Conservation (phyloP, 2,888 invertebrate species). For the Camponotus fellah region DNA sequence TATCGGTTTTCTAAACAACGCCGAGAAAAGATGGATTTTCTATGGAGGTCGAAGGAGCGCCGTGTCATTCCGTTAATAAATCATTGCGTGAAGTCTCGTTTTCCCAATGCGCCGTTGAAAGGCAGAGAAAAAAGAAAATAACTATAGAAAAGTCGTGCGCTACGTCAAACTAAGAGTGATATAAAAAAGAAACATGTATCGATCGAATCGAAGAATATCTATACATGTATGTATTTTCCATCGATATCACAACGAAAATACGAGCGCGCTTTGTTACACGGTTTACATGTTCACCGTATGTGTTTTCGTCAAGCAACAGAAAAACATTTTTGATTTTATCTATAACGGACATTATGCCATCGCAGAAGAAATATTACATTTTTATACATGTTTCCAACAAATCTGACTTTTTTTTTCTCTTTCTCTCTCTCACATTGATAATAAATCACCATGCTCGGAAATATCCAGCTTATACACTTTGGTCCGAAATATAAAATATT, state of each 20-base stretch:
- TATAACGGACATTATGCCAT: conserved; percentile 38
- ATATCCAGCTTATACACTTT: neutral
- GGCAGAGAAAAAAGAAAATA: conserved; percentile 27
- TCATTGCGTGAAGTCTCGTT: conserved; percentile 53
- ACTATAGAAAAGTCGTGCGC: conserved; percentile 27
- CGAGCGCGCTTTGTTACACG: conserved; percentile 38
- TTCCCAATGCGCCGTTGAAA: conserved; percentile 45
- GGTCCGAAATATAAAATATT: neutral
- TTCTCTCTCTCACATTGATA: conserved; percentile 19
- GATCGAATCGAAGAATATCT: conserved; percentile 39
- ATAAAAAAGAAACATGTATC: conserved; percentile 26
- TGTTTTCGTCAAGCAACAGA: conserved; percentile 36
- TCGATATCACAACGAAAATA: conserved; percentile 44
- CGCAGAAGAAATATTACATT: conserved; percentile 38
- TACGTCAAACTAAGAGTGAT: conserved; percentile 25
- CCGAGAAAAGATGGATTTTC: conserved; percentile 54
- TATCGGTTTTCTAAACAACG: conserved; percentile 50
- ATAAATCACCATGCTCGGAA: conserved; percentile 36
- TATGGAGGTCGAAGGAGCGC: conserved; percentile 36
- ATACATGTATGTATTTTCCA: conserved; percentile 25
- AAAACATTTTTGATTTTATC: conserved; percentile 54
- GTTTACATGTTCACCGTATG: conserved; percentile 36
- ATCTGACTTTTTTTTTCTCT: conserved; percentile 23
- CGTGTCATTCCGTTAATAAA: conserved; percentile 58
- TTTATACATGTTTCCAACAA: conserved; percentile 36